These are phyloP conservation scores for Atlantisia rogersi DNA, from an alignment of 2,113 vertebrate genomes.

Conservation along the genomic window DNA sequence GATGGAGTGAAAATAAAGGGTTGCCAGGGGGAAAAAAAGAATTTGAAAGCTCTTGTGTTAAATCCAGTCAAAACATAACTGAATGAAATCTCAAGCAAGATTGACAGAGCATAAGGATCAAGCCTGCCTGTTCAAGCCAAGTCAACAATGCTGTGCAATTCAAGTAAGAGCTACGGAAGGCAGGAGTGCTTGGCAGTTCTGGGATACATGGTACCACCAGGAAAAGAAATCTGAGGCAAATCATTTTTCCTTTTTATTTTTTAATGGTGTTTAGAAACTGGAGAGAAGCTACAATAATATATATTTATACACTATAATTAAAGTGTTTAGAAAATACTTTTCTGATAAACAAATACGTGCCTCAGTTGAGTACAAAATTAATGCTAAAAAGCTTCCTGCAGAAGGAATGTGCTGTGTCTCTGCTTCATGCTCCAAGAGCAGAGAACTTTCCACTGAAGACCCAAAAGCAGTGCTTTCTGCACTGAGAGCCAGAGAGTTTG, in stretches of 20 bases:
- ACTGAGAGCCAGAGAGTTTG: neutral
- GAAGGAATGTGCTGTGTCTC: neutral
- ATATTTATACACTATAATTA: neutral
- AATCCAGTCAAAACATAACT: neutral
- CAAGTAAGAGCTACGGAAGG: neutral
- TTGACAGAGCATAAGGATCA: neutral
- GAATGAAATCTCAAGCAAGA: neutral
- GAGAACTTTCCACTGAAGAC: neutral
- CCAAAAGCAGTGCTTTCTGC: neutral
- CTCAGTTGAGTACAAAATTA: constrained; percentile 2
- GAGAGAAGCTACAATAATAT: neutral
- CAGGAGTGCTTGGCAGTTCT: neutral
- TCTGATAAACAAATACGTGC: neutral
- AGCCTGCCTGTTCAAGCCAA: neutral
- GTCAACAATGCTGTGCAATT: neutral
- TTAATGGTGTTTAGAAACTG: neutral
- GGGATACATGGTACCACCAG: neutral
- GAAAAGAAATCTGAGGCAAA: neutral
- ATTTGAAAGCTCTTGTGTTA: neutral
- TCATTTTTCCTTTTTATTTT: neutral
- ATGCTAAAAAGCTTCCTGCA: neutral
- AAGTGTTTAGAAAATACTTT: neutral
- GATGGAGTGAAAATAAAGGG: neutral
- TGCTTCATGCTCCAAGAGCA: neutral
- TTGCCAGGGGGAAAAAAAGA: accelerated